phyloP scores from a whole-genome alignment of 2,888 invertebrate genomes.

The Elgonia sp. region DNA sequence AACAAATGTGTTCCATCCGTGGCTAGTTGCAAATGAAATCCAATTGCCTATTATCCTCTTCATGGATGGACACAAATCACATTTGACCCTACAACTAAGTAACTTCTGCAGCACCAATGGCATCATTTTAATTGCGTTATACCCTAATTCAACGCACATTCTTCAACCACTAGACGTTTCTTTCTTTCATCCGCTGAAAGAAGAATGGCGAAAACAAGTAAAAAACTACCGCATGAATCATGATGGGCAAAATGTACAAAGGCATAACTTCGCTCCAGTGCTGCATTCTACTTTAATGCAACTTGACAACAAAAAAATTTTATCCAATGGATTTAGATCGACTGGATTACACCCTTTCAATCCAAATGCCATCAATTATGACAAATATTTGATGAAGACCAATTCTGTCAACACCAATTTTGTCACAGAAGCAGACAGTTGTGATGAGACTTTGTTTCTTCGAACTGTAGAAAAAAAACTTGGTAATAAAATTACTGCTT shows the following conservation, averaged over 20 bases:
- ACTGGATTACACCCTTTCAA: conserved; percentile 69
- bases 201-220: conserved; percentile 79
- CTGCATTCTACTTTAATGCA: conserved; percentile 33
- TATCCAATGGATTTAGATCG: conserved; percentile 62
- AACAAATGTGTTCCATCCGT: conserved; percentile 84
- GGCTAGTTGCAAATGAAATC: conserved; percentile 83
- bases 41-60: conserved; percentile 84
- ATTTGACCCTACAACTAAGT: conserved; percentile 84
- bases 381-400: conserved; percentile 16
- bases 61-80: conserved; percentile 85
- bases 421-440: not conserved
- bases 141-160: conserved; percentile 85
- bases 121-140: conserved; percentile 83
- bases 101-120: conserved; percentile 84
- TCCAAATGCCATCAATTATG: conserved; percentile 65
- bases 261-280: conserved; percentile 48
- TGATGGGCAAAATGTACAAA: conserved; percentile 56
- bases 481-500: conserved; percentile 1
- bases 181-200: conserved; percentile 83
- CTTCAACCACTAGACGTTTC: conserved; percentile 85
- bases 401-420: conserved; percentile 2
- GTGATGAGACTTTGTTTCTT: not conserved
- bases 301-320: conserved; percentile 44
- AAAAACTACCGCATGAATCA: conserved; percentile 64
- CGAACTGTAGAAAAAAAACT: conserved; percentile 7